A percentile compares a stretch with the other conserved stretches of the same genome.
These are phyloP conservation scores for Aphidius colemani DNA, from an alignment of 2,888 invertebrate genomes.

Conservation along the genomic window DNA sequence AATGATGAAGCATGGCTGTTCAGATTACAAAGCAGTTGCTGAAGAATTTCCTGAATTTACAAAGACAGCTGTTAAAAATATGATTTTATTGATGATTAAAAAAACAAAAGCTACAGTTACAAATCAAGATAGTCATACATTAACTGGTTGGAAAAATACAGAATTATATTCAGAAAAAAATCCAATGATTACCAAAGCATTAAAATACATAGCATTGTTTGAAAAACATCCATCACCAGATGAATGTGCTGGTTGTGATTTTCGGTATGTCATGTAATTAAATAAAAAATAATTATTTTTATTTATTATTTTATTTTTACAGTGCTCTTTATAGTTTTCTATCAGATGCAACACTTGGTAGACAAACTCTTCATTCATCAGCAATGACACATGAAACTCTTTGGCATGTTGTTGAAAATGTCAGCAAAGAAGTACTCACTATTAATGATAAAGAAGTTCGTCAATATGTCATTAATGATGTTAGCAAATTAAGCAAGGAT, in stretches of 20 bases:
- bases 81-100: constrained; percentile 42
- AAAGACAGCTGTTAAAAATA: constrained; percentile 37
- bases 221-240: constrained; percentile 47
- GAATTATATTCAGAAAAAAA: constrained; percentile 40
- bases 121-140: constrained; percentile 31
- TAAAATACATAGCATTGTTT: constrained; percentile 47
- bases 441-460: no score
- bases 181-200: constrained; percentile 43
- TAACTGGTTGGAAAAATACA: constrained; percentile 42
- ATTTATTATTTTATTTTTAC: constrained; percentile 26
- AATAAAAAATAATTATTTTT: no score
- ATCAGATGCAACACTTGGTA: constrained; percentile 40
- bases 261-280: constrained; percentile 34
- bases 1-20: constrained; percentile 44
- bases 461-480: no score
- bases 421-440: constrained; percentile 33
- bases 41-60: constrained; percentile 42
- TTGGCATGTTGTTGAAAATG: constrained; percentile 34
- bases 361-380: constrained; percentile 36
- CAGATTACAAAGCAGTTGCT: constrained; percentile 41
- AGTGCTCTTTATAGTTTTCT: constrained; percentile 50
- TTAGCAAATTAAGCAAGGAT: no score
- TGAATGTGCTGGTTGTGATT: constrained; percentile 42
- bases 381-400: constrained; percentile 35
- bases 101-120: constrained; percentile 35